phyloP scores from a whole-genome alignment of 2,797 vertebrate species.

The Enteromius viviparus region DNA sequence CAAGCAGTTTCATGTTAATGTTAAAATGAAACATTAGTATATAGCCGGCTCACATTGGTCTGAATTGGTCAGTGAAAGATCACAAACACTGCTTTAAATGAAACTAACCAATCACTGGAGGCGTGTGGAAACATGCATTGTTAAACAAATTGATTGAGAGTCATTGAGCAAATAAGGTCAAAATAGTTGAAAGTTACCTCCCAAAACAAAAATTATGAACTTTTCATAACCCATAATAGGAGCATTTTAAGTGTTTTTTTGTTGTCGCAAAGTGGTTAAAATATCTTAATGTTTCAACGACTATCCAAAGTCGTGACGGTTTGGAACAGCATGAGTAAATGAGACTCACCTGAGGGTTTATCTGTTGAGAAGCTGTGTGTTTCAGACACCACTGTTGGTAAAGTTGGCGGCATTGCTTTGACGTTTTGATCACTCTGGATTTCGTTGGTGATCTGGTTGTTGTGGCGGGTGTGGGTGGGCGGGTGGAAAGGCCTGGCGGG shows the following conservation, averaged over 20 bases:
- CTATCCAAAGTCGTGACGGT: not conserved
- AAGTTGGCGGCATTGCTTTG: slow-evolving; percentile 83
- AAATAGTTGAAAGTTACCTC: too few species aligned
- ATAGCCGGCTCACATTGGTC: too few species aligned
- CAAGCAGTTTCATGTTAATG: too few species aligned
- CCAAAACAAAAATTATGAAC: too few species aligned
- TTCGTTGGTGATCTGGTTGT: slow-evolving; percentile 94
- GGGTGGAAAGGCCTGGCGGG: slow-evolving; percentile 80
- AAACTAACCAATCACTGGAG: too few species aligned
- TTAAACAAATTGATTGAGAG: too few species aligned
- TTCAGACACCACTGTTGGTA: slow-evolving; percentile 89
- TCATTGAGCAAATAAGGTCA: too few species aligned
- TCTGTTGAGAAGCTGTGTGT: slow-evolving; percentile 89
- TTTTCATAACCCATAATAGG: too few species aligned
- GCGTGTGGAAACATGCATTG: too few species aligned
- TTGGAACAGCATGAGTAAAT: not conserved
- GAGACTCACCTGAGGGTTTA: slow-evolving; percentile 91
- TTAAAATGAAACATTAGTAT: too few species aligned
- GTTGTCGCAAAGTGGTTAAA: not conserved
- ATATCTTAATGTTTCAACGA: not conserved
- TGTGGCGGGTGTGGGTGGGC: slow-evolving; percentile 81
- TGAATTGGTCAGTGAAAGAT: too few species aligned
- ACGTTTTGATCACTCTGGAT: slow-evolving; percentile 94
- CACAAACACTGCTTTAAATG: too few species aligned
- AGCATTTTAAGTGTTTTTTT: not conserved